Conservation (phyloP, 2,797 vertebrate species). For the Falco berigora region DNA sequence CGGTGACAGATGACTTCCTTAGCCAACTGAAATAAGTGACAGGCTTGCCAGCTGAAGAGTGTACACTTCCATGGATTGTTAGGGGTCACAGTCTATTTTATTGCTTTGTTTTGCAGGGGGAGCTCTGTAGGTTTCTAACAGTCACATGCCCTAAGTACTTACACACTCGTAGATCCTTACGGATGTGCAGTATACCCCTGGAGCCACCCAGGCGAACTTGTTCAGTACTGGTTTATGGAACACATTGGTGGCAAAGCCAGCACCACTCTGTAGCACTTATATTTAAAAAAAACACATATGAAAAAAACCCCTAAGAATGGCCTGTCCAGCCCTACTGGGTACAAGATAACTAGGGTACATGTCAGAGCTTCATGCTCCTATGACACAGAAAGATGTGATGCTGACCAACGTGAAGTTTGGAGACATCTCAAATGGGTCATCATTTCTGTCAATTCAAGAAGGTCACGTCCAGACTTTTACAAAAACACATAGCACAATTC, state of each 20-base stretch:
- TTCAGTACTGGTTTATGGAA: background rate
- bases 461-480: background rate
- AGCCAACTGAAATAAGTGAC: background rate
- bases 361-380: background rate
- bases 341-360: background rate
- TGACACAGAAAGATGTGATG: background rate
- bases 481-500: background rate
- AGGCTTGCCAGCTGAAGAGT: background rate
- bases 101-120: background rate
- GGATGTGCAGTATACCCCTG: background rate
- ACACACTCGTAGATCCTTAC: background rate
- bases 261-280: background rate
- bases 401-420: background rate
- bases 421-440: background rate
- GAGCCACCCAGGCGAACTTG: background rate
- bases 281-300: background rate
- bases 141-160: background rate
- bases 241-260: background rate
- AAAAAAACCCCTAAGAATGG: background rate
- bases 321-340: background rate
- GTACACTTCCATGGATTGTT: background rate
- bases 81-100: background rate
- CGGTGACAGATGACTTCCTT: background rate
- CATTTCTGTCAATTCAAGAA: background rate
- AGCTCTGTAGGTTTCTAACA: background rate